phyloP scores from a whole-genome alignment of 1,140 invertebrate species.

The Camponotus floridanus region DNA sequence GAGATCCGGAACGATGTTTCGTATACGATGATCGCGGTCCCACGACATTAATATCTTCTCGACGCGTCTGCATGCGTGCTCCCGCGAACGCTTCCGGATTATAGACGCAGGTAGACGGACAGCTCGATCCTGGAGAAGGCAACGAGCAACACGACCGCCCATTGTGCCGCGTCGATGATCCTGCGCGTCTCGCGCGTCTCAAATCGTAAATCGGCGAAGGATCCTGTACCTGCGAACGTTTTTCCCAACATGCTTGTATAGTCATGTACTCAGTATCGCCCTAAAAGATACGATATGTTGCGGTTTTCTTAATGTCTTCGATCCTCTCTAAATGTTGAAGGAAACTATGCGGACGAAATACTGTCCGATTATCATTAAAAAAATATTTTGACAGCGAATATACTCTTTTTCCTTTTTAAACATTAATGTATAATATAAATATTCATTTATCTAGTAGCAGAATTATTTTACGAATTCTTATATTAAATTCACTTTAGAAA shows the following conservation, averaged over 20 bases:
- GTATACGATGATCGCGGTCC: slow-evolving; percentile 36
- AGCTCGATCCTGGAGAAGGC: slow-evolving; percentile 70
- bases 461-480: background rate
- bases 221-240: slow-evolving; percentile 66
- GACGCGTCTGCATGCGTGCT: slow-evolving; percentile 69
- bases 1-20: background rate
- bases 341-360: background rate
- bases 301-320: slow-evolving; percentile 30
- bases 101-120: slow-evolving; percentile 71
- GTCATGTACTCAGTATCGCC: slow-evolving; percentile 4
- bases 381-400: slow-evolving; percentile 8
- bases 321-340: slow-evolving; percentile 28
- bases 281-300: slow-evolving; percentile 28
- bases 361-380: background rate
- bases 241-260: slow-evolving; percentile 27
- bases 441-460: background rate
- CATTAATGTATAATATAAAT: background rate
- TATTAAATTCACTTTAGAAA: no score
- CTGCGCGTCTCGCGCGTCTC: slow-evolving; percentile 34
- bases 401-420: background rate
- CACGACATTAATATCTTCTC: slow-evolving; percentile 59
- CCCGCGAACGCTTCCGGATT: slow-evolving; percentile 78
- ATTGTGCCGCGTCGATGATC: slow-evolving; percentile 71
- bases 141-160: slow-evolving; percentile 75
- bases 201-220: slow-evolving; percentile 69